Conservation (phyloP, 2,888 invertebrate species). For the Atrina japonica region DNA sequence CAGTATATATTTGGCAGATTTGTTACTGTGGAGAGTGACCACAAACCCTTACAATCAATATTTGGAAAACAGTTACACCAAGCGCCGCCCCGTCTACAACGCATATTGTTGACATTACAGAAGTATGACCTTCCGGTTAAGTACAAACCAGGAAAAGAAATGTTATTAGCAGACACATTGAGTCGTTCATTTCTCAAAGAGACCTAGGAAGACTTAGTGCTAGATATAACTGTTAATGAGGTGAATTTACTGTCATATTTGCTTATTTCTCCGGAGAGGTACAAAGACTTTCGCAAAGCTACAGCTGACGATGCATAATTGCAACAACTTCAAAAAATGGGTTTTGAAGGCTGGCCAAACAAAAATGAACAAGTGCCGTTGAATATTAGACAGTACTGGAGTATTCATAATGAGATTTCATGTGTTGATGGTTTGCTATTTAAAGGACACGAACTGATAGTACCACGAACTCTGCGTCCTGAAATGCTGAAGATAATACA, state of each 20-base stretch:
- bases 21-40: constrained; percentile 38
- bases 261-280: constrained; percentile 25
- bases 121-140: constrained; percentile 39
- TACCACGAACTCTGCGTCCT: constrained; percentile 11
- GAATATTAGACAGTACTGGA: no score
- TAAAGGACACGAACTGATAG: constrained; percentile 22
- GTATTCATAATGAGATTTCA: no score
- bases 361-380: no score
- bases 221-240: constrained; percentile 12
- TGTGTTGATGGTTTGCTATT: constrained; percentile 23
- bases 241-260: constrained; percentile 18
- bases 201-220: constrained; percentile 29
- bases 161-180: constrained; percentile 35
- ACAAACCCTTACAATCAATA: constrained; percentile 44
- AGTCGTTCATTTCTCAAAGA: constrained; percentile 36
- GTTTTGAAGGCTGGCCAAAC: constrained; percentile 33
- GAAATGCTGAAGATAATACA: constrained; percentile 17
- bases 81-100: neutral
- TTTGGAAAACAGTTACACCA: constrained; percentile 36
- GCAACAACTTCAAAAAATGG: constrained; percentile 20
- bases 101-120: constrained; percentile 21
- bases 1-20: constrained; percentile 40
- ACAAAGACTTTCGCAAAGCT: constrained; percentile 26
- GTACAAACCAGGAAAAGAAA: constrained; percentile 41
- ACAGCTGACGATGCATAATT: constrained; percentile 31